Evolutionary conservation across 2,888 invertebrate genomes (phyloP), one percentile per base, ranked within the genome.

Genomic region (Ligdia adustata): DNA sequence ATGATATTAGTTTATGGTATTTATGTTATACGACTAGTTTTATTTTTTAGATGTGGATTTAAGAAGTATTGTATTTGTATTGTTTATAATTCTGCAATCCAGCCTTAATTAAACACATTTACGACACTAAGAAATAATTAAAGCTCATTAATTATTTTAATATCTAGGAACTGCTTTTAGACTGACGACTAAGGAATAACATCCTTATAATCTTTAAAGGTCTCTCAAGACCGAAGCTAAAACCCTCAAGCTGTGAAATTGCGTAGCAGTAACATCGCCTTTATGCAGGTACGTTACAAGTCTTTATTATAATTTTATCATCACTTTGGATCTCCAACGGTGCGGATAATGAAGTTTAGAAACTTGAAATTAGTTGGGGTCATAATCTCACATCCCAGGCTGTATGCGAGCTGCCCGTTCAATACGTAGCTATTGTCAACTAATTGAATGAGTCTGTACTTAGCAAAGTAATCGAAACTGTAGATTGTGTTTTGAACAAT

Each of bases 321-420:
- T 76, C 76, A 72, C 76, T 75, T 79, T 75, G 72, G 72, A 79
- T 79, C 77, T 80, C 73, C 81, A 79, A 74, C 79, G 74, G 76
- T 49, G 83, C 81, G 83, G 65, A 72, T 83, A 83, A 85, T 82
- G 77, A 83, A 85, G 82, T 85, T 84, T 73, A 68, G 74, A 77
- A 85, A 85, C 85, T 84, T 84, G 78, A 70, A 82, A 85, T 85
- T 85, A 82, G 81, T 79, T 78, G 67, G 66, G 75, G 75, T 77
- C 73, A 79, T 77, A 80, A 79, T 79, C 76, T 75, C 72, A 73
- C 66, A 71, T 71, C 69, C 64, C 72, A 68, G 69, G 72, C 71
- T 70, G 71, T 62, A 66, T 70, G 66, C 61, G 58, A 52, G 56
- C 39, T 46, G 50, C 40, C 44, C 41, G 47, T 47, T 14, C 55